phyloP scores from a whole-genome alignment of 2,888 invertebrate genomes.

The Hirtodrosophila duncani region DNA sequence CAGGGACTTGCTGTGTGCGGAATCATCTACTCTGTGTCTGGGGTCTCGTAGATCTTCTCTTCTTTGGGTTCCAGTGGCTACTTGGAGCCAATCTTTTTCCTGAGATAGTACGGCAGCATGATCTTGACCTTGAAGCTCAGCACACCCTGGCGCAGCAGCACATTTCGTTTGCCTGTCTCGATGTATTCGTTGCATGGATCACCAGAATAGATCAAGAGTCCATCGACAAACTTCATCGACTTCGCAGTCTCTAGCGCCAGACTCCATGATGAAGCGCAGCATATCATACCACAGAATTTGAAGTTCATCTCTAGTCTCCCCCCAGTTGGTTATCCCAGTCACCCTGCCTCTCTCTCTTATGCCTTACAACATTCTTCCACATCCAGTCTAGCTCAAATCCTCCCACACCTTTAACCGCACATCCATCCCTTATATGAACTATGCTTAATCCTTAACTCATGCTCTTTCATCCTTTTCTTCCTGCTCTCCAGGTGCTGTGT shows the following conservation, averaged over 20 bases:
- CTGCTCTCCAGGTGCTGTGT: slow-evolving; percentile 87
- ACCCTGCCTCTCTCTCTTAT: too few relatives aligned
- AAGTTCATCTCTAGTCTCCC: too few relatives aligned
- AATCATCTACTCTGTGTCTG: slow-evolving; percentile 78
- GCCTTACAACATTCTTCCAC: too few relatives aligned
- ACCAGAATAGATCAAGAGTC: slow-evolving; percentile 99
- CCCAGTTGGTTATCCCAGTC: too few relatives aligned
- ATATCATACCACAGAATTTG: slow-evolving; percentile 99
- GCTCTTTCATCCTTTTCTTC: not conserved
- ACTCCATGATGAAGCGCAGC: slow-evolving; percentile 98
- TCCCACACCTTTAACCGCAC: too few relatives aligned
- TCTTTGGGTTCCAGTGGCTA: slow-evolving; percentile 98
- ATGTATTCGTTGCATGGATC: slow-evolving; percentile 99
- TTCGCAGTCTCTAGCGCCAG: slow-evolving; percentile 98
- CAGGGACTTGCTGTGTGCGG: slow-evolving; percentile 73
- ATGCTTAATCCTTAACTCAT: slow-evolving; percentile 3
- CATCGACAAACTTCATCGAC: slow-evolving; percentile 99
- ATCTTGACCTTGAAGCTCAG: slow-evolving; percentile 94
- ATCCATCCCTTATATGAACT: too few relatives aligned
- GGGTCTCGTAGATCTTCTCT: slow-evolving; percentile 83
- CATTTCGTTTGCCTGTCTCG: slow-evolving; percentile 98
- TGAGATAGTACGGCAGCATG: slow-evolving; percentile 99
- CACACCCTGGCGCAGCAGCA: slow-evolving; percentile 94
- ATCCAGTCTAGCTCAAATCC: too few relatives aligned
- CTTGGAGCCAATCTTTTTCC: slow-evolving; percentile 98